Evolutionary conservation across 2,888 invertebrate genomes (phyloP).

Genomic region (Muscina levida): DNA sequence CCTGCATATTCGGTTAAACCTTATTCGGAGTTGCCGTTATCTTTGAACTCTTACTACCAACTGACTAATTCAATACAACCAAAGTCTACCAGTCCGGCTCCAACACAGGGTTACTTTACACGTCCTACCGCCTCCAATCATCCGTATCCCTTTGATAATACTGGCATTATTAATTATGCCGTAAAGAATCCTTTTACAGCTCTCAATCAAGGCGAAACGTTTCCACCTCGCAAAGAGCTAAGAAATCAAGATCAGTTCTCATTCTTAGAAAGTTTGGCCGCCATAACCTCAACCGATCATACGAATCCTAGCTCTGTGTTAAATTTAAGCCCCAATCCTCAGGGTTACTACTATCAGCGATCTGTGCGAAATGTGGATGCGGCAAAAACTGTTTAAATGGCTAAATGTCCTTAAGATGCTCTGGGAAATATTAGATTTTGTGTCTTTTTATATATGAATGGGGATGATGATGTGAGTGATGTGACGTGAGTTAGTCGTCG

Average conservation of each 20-base stretch:
- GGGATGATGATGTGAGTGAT: no score
- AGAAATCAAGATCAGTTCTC: conserved; percentile 71
- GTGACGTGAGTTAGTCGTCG: no score
- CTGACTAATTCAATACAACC: conserved; percentile 65
- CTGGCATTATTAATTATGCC: conserved; percentile 73
- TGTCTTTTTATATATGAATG: no score
- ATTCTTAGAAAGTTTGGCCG: conserved; percentile 73
- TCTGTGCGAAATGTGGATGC: conserved; percentile 43
- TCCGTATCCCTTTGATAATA: conserved; percentile 73
- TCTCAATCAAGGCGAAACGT: conserved; percentile 77
- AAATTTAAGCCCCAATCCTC: conserved; percentile 57
- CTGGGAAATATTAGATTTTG: neutral
- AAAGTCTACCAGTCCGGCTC: conserved; percentile 38
- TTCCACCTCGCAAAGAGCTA: conserved; percentile 74
- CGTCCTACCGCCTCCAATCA: conserved; percentile 50
- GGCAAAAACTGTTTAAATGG: no score
- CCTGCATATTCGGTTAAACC: conserved; percentile 43
- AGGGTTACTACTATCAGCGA: conserved; percentile 69
- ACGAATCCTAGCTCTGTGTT: conserved; percentile 43
- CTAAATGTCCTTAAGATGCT: no score
- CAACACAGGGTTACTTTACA: conserved; percentile 33
- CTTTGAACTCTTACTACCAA: conserved; percentile 42
- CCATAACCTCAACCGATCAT: conserved; percentile 57
- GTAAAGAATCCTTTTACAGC: conserved; percentile 77
- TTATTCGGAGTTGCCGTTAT: conserved; percentile 25